Evolutionary conservation across 2,888 invertebrate species (phyloP), one percentile per base, ranked within the genome.

Genomic region (Epirrhoe alternata): DNA sequence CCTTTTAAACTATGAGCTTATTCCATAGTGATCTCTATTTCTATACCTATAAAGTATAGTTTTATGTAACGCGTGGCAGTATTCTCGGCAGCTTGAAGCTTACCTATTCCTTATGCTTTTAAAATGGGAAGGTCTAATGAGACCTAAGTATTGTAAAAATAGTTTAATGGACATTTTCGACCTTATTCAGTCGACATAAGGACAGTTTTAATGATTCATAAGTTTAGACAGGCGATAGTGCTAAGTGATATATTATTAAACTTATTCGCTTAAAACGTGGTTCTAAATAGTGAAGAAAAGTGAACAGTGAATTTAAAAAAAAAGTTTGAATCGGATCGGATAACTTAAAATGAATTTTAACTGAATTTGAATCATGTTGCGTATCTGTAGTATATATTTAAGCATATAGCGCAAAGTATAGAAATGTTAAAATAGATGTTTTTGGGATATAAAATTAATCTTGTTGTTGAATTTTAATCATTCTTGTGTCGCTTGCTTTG

Each of bases 361-460:
- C 30, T 54, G 56, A 49, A 63, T 24, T 53, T 62, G 73, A 69
- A 70, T 75, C 67, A 71, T 76, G 58, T 77, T 77, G 38, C 12
- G 38, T 74, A 79, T 77, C 66, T 63, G 73, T 75, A 75, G 74
- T 72, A 66, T 51, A 24, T 71, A 70, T 75, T 71, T 84, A 82
- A 81, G n/a, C n/a, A n/a, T n/a, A n/a, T n/a, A n/a, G n/a, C 78
- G 77, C 78, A 84, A 74, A 58, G 54, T 79, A 82, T 83, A 83
- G 78, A 82, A 79, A 86, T 89, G 88, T 90, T 89, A 85, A 74
- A 79, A 74, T 88, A 87, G 85, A 82, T 82, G 84, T 86, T 87
- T n/a, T 82, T 75, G 70, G 69, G 56, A 75, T 77, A 24, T 77
- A 83, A 82, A 83, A 77, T 77, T 84, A 83, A 79, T 81, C 84